These are phyloP conservation scores for Tinea pellionella DNA, from an alignment of 2,888 invertebrate species.

Conservation along the genomic window DNA sequence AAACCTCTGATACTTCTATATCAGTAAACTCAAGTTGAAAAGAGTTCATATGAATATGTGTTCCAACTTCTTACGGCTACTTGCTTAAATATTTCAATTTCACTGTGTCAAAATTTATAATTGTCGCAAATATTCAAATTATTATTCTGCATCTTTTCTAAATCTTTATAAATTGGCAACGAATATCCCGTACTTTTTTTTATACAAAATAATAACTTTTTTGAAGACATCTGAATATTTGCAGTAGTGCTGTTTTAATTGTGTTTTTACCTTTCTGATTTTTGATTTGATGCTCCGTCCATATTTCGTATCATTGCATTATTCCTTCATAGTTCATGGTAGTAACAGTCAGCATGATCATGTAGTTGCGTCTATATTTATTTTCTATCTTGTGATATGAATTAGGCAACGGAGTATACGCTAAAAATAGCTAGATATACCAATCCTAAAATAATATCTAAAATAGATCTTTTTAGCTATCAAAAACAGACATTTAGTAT, in stretches of 20 bases:
- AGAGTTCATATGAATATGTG: constrained; percentile 23
- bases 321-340: background rate
- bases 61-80: constrained; percentile 9
- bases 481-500: too few relatives aligned
- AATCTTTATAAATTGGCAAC: background rate
- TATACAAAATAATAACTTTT: background rate
- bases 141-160: background rate
- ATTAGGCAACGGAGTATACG: too few relatives aligned
- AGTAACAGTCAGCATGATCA: background rate
- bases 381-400: too few relatives aligned
- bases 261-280: constrained; percentile 19
- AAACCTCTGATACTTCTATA: background rate
- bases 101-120: background rate
- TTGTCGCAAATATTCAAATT: constrained; percentile 7
- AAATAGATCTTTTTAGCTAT: too few relatives aligned
- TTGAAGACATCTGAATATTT: constrained; percentile 23
- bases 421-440: too few relatives aligned
- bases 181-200: background rate
- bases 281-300: constrained; percentile 18
- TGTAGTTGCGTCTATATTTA: background rate
- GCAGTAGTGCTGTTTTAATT: constrained; percentile 18
- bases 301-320: constrained; percentile 16
- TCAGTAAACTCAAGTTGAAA: constrained; percentile 46
- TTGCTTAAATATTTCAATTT: background rate
- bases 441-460: too few relatives aligned